Evolutionary conservation across 92 coral and sea anemone species (phyloP), one percentile per base, ranked within the genome.

Genomic region (Epizoanthus stellaris): DNA sequence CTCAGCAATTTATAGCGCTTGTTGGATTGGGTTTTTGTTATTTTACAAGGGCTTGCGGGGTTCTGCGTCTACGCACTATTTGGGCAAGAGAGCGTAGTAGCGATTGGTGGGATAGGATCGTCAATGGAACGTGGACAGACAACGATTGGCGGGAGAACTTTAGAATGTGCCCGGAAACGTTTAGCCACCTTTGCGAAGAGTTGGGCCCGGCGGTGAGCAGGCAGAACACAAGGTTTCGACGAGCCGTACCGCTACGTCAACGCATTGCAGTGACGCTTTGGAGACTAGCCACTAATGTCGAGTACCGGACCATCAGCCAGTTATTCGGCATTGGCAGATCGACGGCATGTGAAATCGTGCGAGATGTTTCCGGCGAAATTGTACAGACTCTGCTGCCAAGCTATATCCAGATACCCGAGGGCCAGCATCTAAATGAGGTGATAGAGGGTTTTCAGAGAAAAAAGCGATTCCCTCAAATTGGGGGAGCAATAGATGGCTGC

Each of bases 391-490:
- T 83, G n/a, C 80, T 88, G 10, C 69, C 92, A 0, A 13, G 30
- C 38, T 70, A 67, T 63, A 76, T 85, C 62, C 38, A 15, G 25
- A 39, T 89, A 25, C 89, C 92, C 40, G 19, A 39, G 17, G 75
- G 68, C 34, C 85, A 77, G 40, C 84, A 77, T 40, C 36, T 82
- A 20, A 69, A 86, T 23, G 70, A 86, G 38, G 19, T 64, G 59
- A 76, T 82, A 4, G 66, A 75, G n/a, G 84, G 91, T 45, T 88
- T 88, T 54, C 25, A 16, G 65, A 70, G 68, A 25, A 10, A 82
- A 42, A 2, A 80, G 86, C 36, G 80, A 86, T 87, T 80, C 74
- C 86, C 86, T 15, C 91, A 76, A 61, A 80, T 88, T n/a, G 86
- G 82, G 49, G 90, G 74, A 52, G 85, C 73, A 16, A 7, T 70